A percentile compares a stretch with the other conserved stretches of the same genome.
These are phyloP conservation scores for Frieseomelitta varia DNA, from an alignment of 1,140 invertebrate species.

Conservation along the genomic window DNA sequence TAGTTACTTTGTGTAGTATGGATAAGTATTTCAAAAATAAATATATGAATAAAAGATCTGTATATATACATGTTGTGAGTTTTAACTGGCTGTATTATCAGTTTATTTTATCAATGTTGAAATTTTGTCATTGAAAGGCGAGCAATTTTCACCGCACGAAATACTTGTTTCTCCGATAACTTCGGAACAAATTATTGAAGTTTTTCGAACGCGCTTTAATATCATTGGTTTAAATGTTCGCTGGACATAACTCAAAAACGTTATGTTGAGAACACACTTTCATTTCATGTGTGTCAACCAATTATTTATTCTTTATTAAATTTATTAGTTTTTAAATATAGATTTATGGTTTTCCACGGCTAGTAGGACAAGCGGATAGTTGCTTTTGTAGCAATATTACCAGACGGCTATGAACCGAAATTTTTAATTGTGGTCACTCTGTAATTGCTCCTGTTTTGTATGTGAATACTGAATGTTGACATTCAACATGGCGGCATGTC, in stretches of 20 bases:
- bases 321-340: conserved; percentile 12
- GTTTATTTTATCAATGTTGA: background rate
- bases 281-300: conserved; percentile 5
- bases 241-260: conserved; percentile 5
- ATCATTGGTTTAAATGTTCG: conserved; percentile 8
- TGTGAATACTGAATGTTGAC: conserved; percentile 82
- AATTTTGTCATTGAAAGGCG: background rate
- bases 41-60: conserved; percentile 46
- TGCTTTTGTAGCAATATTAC: conserved; percentile 24
- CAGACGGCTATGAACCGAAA: conserved; percentile 38
- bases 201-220: conserved; percentile 4
- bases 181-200: background rate
- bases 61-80: conserved; percentile 25
- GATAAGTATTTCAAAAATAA: conserved; percentile 39
- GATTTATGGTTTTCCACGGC: background rate
- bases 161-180: background rate
- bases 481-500: conserved; percentile 96
- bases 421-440: conserved; percentile 23
- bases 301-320: conserved; percentile 16
- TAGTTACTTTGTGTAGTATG: conserved; percentile 69
- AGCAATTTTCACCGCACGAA: background rate
- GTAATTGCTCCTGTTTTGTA: conserved; percentile 64
- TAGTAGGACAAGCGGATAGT: conserved; percentile 11
- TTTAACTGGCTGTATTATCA: background rate
- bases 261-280: conserved; percentile 3